A percentile compares a stretch with the other conserved stretches of the same genome.
Conservation (phyloP, 2,888 invertebrate genomes). For the Stictocephala bisonia region DNA sequence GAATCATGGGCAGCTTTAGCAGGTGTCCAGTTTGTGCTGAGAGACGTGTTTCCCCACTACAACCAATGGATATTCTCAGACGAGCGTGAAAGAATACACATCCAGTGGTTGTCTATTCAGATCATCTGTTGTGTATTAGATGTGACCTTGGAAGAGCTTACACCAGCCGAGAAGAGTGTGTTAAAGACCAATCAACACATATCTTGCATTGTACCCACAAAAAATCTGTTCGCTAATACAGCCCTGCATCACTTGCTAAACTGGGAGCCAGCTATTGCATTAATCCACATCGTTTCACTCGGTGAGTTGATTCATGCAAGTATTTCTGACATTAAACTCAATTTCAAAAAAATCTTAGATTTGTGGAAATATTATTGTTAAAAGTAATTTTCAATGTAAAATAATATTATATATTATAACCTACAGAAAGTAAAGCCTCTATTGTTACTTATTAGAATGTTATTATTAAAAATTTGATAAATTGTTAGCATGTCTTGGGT, state of each 20-base stretch:
- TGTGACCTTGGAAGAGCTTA: conserved; percentile 28
- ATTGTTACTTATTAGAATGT: too few species aligned
- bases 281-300: conserved; percentile 36
- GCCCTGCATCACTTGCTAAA: conserved; percentile 42
- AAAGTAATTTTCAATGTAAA: too few species aligned
- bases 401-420: too few species aligned
- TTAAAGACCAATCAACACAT: conserved; percentile 4
- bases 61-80: conserved; percentile 43
- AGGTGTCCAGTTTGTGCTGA: conserved; percentile 42
- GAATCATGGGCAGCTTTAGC: conserved; percentile 42
- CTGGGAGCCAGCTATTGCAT: conserved; percentile 39
- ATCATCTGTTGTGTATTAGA: conserved; percentile 13
- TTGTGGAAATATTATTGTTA: too few species aligned
- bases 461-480: too few species aligned
- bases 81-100: conserved; percentile 21
- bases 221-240: conserved; percentile 40
- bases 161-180: conserved; percentile 7
- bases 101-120: conserved; percentile 41
- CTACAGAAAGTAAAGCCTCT: too few species aligned
- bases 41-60: conserved; percentile 45
- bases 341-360: too few species aligned
- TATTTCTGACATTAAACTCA: too few species aligned
- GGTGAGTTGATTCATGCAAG: too few species aligned
- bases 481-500: too few species aligned
- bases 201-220: conserved; percentile 12